phyloP scores from a whole-genome alignment of 2,113 vertebrate genomes.

The Grammomys dolichurus region DNA sequence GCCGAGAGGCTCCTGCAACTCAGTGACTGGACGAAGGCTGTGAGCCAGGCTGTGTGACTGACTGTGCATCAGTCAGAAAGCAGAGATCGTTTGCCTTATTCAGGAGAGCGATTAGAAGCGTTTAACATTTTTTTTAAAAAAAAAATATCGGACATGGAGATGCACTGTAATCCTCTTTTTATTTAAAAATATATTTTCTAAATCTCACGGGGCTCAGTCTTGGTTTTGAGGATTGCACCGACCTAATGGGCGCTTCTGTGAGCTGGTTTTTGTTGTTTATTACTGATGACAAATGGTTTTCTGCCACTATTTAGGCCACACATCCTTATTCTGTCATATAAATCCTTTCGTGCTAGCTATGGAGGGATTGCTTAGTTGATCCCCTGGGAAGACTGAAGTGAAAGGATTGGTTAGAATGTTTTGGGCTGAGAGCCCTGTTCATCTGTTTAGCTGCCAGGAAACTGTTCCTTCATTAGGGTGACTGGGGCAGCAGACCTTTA shows the following conservation, averaged over 20 bases:
- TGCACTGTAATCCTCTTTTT: conserved; percentile 19
- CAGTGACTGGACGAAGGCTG: not conserved
- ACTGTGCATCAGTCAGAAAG: not conserved
- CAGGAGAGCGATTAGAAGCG: conserved; percentile 31
- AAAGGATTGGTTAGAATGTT: conserved; percentile 71
- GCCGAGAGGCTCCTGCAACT: not conserved
- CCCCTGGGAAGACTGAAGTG: conserved; percentile 72
- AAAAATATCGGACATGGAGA: not conserved
- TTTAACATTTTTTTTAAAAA: not conserved
- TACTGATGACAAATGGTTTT: conserved; percentile 66
- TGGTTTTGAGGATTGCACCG: not conserved
- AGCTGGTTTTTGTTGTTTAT: not conserved
- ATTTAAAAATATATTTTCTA: conserved; percentile 48
- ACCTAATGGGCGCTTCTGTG: not conserved
- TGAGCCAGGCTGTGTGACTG: not conserved
- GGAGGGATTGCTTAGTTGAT: conserved; percentile 61
- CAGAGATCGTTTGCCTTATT: conserved; percentile 14
- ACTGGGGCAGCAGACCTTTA: conserved; percentile 33
- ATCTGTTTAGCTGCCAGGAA: conserved; percentile 62
- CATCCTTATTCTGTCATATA: conserved; percentile 58
- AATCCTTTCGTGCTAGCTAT: conserved; percentile 70
- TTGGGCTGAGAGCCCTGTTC: conserved; percentile 61
- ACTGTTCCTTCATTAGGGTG: conserved; percentile 62
- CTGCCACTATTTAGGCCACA: conserved; percentile 32
- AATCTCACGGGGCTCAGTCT: not conserved